phyloP scores from a whole-genome alignment of 2,888 invertebrate genomes.

The Drosophila trichaetosa region DNA sequence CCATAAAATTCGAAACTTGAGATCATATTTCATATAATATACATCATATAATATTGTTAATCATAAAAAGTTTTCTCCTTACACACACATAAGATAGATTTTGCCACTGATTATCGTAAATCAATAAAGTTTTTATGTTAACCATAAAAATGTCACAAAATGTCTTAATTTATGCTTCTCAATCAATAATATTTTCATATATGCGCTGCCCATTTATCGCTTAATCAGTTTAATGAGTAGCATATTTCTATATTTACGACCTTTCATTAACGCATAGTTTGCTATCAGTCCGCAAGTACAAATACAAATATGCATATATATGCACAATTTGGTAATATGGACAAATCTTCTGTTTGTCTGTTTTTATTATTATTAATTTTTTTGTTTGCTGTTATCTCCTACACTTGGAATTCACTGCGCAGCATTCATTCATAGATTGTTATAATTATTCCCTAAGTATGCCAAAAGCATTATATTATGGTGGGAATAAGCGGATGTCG shows the following conservation, averaged over 20 bases:
- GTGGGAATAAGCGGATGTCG: constrained; percentile 9
- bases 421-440: neutral
- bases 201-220: constrained; percentile 55
- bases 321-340: constrained; percentile 36
- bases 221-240: constrained; percentile 62
- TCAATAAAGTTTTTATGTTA: constrained; percentile 61
- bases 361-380: neutral
- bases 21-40: constrained; percentile 4
- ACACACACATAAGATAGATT: neutral
- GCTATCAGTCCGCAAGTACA: constrained; percentile 5
- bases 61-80: constrained; percentile 1
- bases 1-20: neutral
- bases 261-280: constrained; percentile 39
- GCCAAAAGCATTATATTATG: constrained; percentile 13
- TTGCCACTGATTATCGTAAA: constrained; percentile 20
- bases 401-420: neutral
- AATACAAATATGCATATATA: neutral
- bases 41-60: neutral
- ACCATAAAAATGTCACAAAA: constrained; percentile 66
- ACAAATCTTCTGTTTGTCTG: constrained; percentile 17
- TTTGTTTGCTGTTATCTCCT: neutral
- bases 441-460: constrained; percentile 24
- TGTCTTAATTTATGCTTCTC: constrained; percentile 50
- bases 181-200: constrained; percentile 41
- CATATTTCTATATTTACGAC: constrained; percentile 56